phyloP scores from a whole-genome alignment of 2,113 vertebrate genomes.

The Cebidichthys violaceus region DNA sequence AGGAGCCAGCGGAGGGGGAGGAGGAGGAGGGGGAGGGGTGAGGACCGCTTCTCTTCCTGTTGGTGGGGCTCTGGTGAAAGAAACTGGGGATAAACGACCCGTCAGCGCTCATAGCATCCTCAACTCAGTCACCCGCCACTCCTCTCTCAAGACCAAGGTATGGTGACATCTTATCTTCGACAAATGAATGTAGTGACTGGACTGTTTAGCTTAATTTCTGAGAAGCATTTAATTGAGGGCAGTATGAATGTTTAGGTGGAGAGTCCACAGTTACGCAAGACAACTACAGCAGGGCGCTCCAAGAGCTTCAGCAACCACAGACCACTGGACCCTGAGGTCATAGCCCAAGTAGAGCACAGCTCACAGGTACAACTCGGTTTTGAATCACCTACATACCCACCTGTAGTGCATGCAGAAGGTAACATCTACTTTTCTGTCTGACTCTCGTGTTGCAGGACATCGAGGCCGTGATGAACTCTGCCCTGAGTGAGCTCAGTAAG shows the following conservation, averaged over 20 bases:
- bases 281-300: conserved; percentile 90
- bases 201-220: background rate
- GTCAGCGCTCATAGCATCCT: conserved; percentile 94
- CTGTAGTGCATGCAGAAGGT: background rate
- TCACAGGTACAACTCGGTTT: conserved; percentile 74
- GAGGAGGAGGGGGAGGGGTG: conserved; percentile 74
- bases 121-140: conserved; percentile 96
- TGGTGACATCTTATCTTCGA: background rate
- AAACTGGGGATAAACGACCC: conserved; percentile 92
- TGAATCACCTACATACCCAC: background rate
- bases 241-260: conserved; percentile 82
- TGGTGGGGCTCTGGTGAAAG: conserved; percentile 88
- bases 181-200: background rate
- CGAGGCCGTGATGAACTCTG: conserved; percentile 92
- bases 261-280: conserved; percentile 93
- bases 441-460: conserved; percentile 88
- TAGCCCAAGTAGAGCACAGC: conserved; percentile 89
- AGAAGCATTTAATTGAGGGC: background rate
- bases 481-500: conserved; percentile 93
- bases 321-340: conserved; percentile 94
- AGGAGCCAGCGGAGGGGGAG: conserved; percentile 82
- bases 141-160: conserved; percentile 93
- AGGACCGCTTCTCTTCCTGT: conserved; percentile 91
- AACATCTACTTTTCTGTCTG: background rate
- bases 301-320: conserved; percentile 99